Evolutionary conservation across 2,888 invertebrate species (phyloP), one percentile per base, ranked within the genome.

Genomic region (Eupithecia subfuscata): DNA sequence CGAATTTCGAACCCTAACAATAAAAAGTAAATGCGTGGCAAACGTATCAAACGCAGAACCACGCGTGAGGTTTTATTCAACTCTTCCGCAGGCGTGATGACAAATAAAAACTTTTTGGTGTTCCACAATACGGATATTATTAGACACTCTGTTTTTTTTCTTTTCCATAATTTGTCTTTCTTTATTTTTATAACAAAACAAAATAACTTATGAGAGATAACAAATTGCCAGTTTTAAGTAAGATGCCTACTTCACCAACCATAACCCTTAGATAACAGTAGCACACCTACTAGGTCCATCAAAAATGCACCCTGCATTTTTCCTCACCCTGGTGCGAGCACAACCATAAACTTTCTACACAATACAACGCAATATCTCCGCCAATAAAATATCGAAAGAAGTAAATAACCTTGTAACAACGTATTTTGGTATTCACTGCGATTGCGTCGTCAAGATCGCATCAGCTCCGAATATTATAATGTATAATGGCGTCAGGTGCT

Each of bases 401-500:
- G 89, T 89, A 79, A 79, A 77, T 63, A 80, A 78, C 79, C 76
- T 79, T 67, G 67, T 67, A 40, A 12, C 14, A 68, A 14, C 43
- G 79, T 81, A 80, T 83, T 93, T 95, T 92, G 77, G 95, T 94
- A 95, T 95, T 95, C 95, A 93, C 92, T 91, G 91, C 92, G 89
- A 92, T 63, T 65, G 37, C 93, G 91, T 92, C 93, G 93, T 93
- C 92, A 93, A 92, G 90, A 91, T 92, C 94, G 93, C 95, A 94
- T 91, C 84, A 90, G 89, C 89, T 69, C 90, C 93, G 89, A 94
- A 95, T 94, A 95, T 95, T 95, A 93, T 95, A 95, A 94, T 93
- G 93, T 90, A 87, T 93, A 92, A 95, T 93, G 93, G 92, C 91
- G 91, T 93, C 94, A 94, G 94, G 93, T 95, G 94, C 87, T 88